Percentiles rank a stretch among this genome's conserved stretches.
phyloP scores from a whole-genome alignment of 2,888 invertebrate genomes.

The Sclerodermus sp. region DNA sequence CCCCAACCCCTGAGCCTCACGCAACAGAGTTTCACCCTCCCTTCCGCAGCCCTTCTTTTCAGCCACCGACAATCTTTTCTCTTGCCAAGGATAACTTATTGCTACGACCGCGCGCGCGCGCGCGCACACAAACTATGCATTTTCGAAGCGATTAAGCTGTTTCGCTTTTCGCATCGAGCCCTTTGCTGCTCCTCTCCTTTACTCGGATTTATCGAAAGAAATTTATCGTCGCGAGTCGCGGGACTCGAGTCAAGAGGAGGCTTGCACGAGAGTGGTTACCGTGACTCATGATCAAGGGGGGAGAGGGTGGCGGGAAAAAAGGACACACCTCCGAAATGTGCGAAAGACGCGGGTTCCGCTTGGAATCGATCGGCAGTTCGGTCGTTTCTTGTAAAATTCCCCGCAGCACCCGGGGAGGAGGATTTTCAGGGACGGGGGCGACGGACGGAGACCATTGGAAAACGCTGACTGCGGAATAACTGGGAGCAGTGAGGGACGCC shows the following conservation, averaged over 20 bases:
- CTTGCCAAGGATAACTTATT: conserved; percentile 39
- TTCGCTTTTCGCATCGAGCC: conserved; percentile 13
- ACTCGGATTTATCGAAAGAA: no score
- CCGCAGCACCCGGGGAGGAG: no score
- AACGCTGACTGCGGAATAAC: conserved; percentile 50
- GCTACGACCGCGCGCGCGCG: no score
- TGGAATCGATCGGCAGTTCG: no score
- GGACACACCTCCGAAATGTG: no score
- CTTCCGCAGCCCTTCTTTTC: conserved; percentile 11
- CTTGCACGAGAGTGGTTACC: no score
- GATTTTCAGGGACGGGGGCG: neutral
- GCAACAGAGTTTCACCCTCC: conserved; percentile 3
- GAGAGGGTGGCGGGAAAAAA: no score
- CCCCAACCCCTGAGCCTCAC: conserved; percentile 17
- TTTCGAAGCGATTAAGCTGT: conserved; percentile 41
- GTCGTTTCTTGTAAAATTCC: no score
- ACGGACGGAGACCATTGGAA: conserved; percentile 25
- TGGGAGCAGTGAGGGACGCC: conserved; percentile 34
- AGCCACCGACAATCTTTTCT: conserved; percentile 30
- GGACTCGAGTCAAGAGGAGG: no score
- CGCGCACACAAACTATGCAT: conserved; percentile 41
- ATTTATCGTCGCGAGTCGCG: no score
- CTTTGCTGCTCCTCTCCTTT: neutral
- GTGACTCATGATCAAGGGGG: no score
- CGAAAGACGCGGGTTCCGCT: no score